These are phyloP conservation scores for Clostera curtula DNA, from an alignment of 2,888 invertebrate genomes.

Conservation along the genomic window DNA sequence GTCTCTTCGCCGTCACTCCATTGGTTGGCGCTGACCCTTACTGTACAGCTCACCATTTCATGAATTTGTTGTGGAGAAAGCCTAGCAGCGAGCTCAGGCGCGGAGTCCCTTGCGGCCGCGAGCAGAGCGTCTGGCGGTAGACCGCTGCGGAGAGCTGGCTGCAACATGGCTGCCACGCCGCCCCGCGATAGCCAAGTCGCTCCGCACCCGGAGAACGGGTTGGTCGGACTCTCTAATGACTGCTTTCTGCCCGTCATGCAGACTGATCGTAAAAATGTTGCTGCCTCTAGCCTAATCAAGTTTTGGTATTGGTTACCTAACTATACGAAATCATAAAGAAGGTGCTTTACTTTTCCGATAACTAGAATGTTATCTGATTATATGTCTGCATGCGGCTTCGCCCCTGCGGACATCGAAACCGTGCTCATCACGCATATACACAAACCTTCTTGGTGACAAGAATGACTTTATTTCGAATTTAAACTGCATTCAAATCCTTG, in stretches of 20 bases:
- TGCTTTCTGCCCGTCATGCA: slow-evolving; percentile 73
- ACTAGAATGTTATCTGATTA: too few relatives aligned
- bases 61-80: slow-evolving; percentile 86
- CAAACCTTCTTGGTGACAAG: too few relatives aligned
- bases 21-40: too few relatives aligned
- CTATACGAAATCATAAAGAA: too few relatives aligned
- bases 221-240: slow-evolving; percentile 72
- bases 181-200: slow-evolving; percentile 56
- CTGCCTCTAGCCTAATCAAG: slow-evolving; percentile 19
- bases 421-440: too few relatives aligned
- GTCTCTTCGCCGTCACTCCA: too few relatives aligned
- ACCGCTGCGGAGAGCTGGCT: slow-evolving; percentile 71
- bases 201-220: slow-evolving; percentile 76
- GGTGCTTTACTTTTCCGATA: too few relatives aligned
- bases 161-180: slow-evolving; percentile 65
- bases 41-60: slow-evolving; percentile 83
- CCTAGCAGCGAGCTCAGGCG: slow-evolving; percentile 85
- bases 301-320: too few relatives aligned
- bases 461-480: too few relatives aligned
- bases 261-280: slow-evolving; percentile 44
- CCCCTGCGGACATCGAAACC: too few relatives aligned
- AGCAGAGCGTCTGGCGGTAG: slow-evolving; percentile 87
- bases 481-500: too few relatives aligned
- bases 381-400: too few relatives aligned
- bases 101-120: slow-evolving; percentile 90